Base-by-base conservation (phyloP, 2,113 vertebrate genomes). In the Istiophorus platypterus region DNA sequence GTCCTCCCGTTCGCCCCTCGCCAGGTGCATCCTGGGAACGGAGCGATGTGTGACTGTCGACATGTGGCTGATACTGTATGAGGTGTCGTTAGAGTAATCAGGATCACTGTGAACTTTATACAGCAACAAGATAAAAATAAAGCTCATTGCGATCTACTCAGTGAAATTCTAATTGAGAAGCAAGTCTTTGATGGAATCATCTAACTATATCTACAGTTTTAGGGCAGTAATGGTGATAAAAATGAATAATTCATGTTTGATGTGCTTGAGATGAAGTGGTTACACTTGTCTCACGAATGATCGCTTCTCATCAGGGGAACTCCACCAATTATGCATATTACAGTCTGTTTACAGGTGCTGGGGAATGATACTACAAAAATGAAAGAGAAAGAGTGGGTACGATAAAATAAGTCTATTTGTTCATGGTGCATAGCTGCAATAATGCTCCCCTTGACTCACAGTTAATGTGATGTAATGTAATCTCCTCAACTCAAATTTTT, bases 1-100 rank as follows among this genome's bases (percentile, higher is more conserved):
- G 84, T 96, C 95, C 95, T 93, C 82, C 85, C 62, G 49, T 62
- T 90, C 22, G 79, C 63, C 84, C 72, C 76, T 71, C 57, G 76
- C 95, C 95, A 96, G 96, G 95, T 96, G 96, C 95, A 95, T 96
- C 96, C 96, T 96, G 95, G 94, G 94, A 94, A 95, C 26, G 77
- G 59, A 84, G 84, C 54, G 59, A 89, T 88, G 86, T 92, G 88
- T 92, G 89, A 90, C 87, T 78, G 62, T 82, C 74, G 73, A 80
- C 80, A 75, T 85, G 90, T 37, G 72, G 76, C 83, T 71, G 80
- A 85, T 51, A 78, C 75, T 82, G 65, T 85, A 80, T 13, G 26
- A 81, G 75, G 82, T 85, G 84, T 26, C 57, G 54, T 87, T 89
- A 87, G 81, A 78, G 89, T 84, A 85, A 87, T 87, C 52, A 57